Percentiles rank a stretch among this genome's conserved stretches.
Conservation (phyloP, 2,888 invertebrate genomes). For the Orthonevra nobilis region DNA sequence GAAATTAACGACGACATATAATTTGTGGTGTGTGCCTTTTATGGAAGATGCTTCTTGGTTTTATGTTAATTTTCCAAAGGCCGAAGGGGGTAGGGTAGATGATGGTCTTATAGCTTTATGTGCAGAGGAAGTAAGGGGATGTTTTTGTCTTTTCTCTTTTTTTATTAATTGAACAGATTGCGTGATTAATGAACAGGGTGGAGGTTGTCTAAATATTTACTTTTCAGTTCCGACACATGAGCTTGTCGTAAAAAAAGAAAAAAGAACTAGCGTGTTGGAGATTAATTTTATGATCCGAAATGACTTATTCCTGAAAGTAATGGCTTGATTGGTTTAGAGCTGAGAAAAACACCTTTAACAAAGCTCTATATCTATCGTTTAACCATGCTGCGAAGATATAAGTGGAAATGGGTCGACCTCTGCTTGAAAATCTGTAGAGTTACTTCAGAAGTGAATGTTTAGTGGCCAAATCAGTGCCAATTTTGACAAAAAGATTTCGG, state of each 20-base stretch:
- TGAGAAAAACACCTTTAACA: no score
- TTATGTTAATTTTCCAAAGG: slow-evolving; percentile 61
- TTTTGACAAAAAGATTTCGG: no score
- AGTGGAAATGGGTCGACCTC: no score
- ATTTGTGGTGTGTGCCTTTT: slow-evolving; percentile 55
- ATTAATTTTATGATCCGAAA: no score
- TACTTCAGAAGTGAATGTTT: no score
- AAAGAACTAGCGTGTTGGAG: no score
- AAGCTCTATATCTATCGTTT: no score
- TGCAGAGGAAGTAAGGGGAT: slow-evolving; percentile 1
- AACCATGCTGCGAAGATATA: no score
- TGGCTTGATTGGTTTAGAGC: no score
- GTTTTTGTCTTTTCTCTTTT: slow-evolving; percentile 29
- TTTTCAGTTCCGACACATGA: slow-evolving; percentile 26
- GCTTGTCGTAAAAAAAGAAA: slow-evolving; percentile 37
- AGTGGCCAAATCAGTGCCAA: no score
- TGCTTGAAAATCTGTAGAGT: no score
- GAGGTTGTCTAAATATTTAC: slow-evolving; percentile 38
- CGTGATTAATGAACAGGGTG: slow-evolving; percentile 38
- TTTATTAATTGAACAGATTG: slow-evolving; percentile 64
- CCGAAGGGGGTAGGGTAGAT: slow-evolving; percentile 11
- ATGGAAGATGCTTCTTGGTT: slow-evolving; percentile 55
- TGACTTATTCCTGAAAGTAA: no score
- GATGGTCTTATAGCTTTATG: slow-evolving; percentile 26
- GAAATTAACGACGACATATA: slow-evolving; percentile 68